Evolutionary conservation across 2,888 invertebrate species (phyloP), one percentile per base, ranked within the genome.

Genomic region (Hedychridium roseum): DNA sequence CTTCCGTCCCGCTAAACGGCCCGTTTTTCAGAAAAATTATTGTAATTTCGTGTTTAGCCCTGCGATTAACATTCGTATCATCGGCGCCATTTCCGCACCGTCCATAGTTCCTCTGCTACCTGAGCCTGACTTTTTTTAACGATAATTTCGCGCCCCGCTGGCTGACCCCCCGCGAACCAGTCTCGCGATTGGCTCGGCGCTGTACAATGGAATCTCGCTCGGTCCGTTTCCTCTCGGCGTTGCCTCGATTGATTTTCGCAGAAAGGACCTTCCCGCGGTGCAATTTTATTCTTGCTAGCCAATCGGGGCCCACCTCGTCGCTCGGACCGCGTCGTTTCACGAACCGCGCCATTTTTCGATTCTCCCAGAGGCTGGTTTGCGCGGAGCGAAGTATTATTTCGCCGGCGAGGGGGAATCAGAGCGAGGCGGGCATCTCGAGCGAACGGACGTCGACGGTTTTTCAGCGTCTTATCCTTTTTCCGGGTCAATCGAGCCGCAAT

Each of bases 211-310:
- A 39, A 35, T 32, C 32, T 9, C 45, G 28, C 26, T 39, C 20
- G 39, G 11, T 31, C 27, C 12, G 20, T 26, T 5, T 4, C 32
- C 16, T 15, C 15, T 14, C 32, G 2, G 6, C 20, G 26, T 30
- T 16, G 23, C 35, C 23, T 15, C 41, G 35, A 7, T 21, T 31
- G 43, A 38, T 47, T 48, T 51, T 58, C 41, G 43, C 7, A 26
- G 40, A 43, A 53, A 56, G 30, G 21, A 38, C 37, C 28, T 45
- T 64, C 72, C 71, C 56, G 71, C 61, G 54, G 72, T 28, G 73
- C 71, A 61, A 70, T 73, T 73, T 57, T 70, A 31, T 49, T 31
- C 28, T 43, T 60, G 40, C 41, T 54, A 43, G 47, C 65, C 70
- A 71, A 71, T 71, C 47, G 55, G 51, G 54, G 46, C 44, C 43